Evolutionary conservation across 53 echinoderm and acorn worm species (phyloP), one percentile per base, ranked within the genome.

Genomic region (Echinometra lucunter): DNA sequence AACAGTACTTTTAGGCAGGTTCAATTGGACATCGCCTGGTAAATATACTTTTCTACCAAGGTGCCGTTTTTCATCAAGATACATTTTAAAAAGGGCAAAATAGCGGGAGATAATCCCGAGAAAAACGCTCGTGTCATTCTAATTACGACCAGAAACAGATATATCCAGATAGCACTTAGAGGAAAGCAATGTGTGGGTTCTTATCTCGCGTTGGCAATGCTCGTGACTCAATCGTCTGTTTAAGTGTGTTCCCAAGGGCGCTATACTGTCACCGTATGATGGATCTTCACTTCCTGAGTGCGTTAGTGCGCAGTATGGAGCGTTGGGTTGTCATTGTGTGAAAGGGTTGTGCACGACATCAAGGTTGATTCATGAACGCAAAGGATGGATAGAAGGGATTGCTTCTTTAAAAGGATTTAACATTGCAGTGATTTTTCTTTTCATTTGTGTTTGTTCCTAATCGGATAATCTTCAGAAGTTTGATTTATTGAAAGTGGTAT

Each of bases 91-190:
- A 45, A 85, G 85, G 85, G 85, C 85, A 85, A 23, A 81, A 45
- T 49, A 85, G 25, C 10, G 0, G 11, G 30, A 85, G 85, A 85
- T 85, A 85, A 85, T 89, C 60, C 63, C 60, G 37, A 58, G 21
- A 55, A 88, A 89, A 89, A 89, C 60, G 58, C 89, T 60, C 89
- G 18, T 89, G 89, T 89, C 89, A 60, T 89, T 89, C 89, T 89
- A 89, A 89, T 89, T 89, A 89, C n/a, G 58, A 37, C 37, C 60
- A 89, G 89, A 89, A 89, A 89, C 37, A 58, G 89, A 89, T 60
- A 89, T 89, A 60, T 37, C 60, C 6, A 37, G 89, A 89, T 89
- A 85, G 30, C 58, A 89, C 11, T 85, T 35, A 12, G 30, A 89
- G 89, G 60, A 85, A 85, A 58, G 37, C 58, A 58, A 89, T 60